These are phyloP conservation scores for Salvelinus namaycush DNA, from an alignment of 2,113 vertebrate genomes.

Conservation along the genomic window DNA sequence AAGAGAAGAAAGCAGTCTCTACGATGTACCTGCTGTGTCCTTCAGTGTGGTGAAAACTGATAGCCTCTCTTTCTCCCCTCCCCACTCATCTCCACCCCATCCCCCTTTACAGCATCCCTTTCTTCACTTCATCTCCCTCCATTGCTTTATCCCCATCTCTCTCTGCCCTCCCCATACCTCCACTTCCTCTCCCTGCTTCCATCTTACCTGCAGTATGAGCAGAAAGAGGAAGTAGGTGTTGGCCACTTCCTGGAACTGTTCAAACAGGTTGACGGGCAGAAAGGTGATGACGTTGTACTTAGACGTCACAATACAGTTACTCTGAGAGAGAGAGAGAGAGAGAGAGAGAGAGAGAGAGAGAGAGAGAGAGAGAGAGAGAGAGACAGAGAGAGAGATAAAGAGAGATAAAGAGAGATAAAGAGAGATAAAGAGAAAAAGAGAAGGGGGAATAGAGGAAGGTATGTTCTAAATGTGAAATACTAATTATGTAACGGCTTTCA, in stretches of 20 bases:
- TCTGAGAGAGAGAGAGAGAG: slow-evolving; percentile 53
- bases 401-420: too few species aligned
- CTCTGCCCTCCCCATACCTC: not conserved
- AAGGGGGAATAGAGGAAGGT: not conserved
- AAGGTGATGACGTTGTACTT: slow-evolving; percentile 93
- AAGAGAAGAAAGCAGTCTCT: not conserved
- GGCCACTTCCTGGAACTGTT: slow-evolving; percentile 98
- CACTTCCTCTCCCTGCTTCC: not conserved
- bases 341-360: not conserved
- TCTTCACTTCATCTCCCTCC: not conserved
- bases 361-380: not conserved
- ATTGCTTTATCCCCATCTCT: not conserved
- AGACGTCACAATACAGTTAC: slow-evolving; percentile 95
- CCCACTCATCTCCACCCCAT: not conserved
- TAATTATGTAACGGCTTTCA: too few species aligned
- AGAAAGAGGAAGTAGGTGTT: slow-evolving; percentile 97
- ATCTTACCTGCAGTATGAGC: slow-evolving; percentile 90
- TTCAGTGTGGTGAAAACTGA: slow-evolving; percentile 25
- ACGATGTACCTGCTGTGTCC: not conserved
- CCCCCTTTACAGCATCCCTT: not conserved
- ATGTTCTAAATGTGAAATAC: not conserved
- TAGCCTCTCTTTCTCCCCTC: not conserved
- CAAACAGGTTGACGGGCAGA: slow-evolving; percentile 94
- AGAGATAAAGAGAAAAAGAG: too few species aligned
- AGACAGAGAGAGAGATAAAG: not conserved